Evolutionary conservation across 2,113 vertebrate species (phyloP).

Genomic region (Tiliqua scincoides): DNA sequence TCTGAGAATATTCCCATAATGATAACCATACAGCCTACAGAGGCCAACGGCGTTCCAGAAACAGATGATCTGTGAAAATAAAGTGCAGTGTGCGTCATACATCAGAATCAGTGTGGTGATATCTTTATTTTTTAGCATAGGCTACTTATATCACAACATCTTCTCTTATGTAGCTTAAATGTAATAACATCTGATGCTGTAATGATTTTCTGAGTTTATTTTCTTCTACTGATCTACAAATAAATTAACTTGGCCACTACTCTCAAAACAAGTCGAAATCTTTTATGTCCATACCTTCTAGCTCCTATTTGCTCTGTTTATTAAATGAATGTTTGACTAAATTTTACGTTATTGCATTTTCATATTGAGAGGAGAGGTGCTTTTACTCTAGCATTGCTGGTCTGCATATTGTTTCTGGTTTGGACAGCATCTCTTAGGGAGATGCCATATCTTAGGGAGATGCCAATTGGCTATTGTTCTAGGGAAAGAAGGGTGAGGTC

Average conservation of each 20-base stretch:
- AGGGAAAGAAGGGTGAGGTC: neutral
- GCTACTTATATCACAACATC: conserved; percentile 36
- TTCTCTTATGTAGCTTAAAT: conserved; percentile 47
- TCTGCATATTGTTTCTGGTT: neutral
- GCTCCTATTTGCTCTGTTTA: neutral
- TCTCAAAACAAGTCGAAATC: conserved; percentile 15
- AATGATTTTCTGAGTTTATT: conserved; percentile 48
- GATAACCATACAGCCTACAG: conserved; percentile 72
- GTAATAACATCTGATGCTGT: conserved; percentile 34
- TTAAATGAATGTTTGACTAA: neutral
- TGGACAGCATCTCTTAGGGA: neutral
- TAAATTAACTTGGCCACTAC: conserved; percentile 65
- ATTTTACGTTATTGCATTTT: neutral
- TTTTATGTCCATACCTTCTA: conserved; percentile 34
- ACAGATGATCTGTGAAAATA: conserved; percentile 91
- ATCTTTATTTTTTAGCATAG: conserved; percentile 51
- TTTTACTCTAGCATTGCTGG: neutral
- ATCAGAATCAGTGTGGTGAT: neutral
- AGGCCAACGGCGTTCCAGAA: conserved; percentile 81
- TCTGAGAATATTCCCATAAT: conserved; percentile 75
- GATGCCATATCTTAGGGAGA: neutral
- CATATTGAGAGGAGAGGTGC: conserved; percentile 11
- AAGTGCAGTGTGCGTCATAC: conserved; percentile 6
- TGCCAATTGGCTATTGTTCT: neutral
- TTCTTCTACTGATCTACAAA: conserved; percentile 63